Base-by-base conservation (phyloP, 1,140 invertebrate genomes). In the Eumaeus atala region DNA sequence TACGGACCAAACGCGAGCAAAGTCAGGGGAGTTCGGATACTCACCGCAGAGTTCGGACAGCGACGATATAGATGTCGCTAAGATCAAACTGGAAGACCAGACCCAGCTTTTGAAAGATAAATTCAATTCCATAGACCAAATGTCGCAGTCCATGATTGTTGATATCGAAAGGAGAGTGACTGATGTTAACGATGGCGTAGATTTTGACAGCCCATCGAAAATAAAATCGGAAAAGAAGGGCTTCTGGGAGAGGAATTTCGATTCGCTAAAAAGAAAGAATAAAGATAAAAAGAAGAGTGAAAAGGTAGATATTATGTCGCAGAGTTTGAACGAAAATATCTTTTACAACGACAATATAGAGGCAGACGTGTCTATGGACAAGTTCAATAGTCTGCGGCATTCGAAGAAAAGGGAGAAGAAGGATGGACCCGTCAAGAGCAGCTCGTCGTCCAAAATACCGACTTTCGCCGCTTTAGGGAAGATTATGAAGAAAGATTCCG, bases 261-360 rank as follows among this genome's bases (percentile, higher is more conserved):
- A 88, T 77, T 88, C 87, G 9, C 56, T 88, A 0, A 88, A 88
- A 72, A 72, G 80, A 1, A 87, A 87, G 54, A 82, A 50, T 33
- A 73, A 69, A 59, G 68, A 77, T 42, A 87, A 87, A 52, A 84
- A 84, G 53, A 87, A 86, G 62, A 64, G 66, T 1, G 80, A 81
- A 53, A 84, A 84, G 61, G 67, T 87, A 16, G 89, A 91, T 60
- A 66, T 90, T 0, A 91, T 91, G 90, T 90, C 89, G 1, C 89
- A 90, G 54, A 91, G 90, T 69, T 76, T 91, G 6, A 91, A 91
- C 62, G 90, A 91, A 60, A 90, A 91, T 63, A 87, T 90, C 64
- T 89, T 91, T 62, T 90, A 87, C 48, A 87, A 78, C 51, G 81
- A 87, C 7, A 87, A 79, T 51, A 88, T 88, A 33, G 87, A 88